Conservation (phyloP, 2,797 vertebrate species). For the Vespertilio murinus region DNA sequence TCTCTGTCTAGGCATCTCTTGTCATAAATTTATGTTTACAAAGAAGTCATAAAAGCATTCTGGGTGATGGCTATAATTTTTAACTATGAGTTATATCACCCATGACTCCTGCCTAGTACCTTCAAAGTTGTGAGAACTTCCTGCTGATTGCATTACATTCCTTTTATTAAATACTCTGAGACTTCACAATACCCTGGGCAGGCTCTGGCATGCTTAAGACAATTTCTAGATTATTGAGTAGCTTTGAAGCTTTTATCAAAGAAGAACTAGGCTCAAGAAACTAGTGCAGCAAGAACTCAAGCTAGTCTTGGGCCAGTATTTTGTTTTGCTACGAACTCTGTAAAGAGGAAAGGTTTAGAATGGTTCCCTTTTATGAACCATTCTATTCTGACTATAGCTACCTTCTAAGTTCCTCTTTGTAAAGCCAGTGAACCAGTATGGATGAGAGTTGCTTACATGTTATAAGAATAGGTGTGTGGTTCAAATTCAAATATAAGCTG, state of each 20-base stretch:
- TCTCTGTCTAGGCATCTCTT: background rate
- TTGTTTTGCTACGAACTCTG: background rate
- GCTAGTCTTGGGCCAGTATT: background rate
- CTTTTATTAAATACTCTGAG: constrained; percentile 19
- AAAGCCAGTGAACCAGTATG: constrained; percentile 22
- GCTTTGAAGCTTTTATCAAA: background rate
- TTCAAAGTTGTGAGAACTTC: constrained; percentile 1
- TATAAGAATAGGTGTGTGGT: background rate
- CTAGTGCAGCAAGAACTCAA: background rate
- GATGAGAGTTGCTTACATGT: background rate
- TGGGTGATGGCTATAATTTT: constrained; percentile 38
- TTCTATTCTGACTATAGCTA: constrained; percentile 23
- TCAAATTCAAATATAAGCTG: constrained; percentile 34
- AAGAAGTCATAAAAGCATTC: constrained; percentile 50
- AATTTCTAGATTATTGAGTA: background rate
- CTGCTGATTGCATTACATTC: background rate
- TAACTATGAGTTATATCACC: background rate
- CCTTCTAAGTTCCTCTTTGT: background rate
- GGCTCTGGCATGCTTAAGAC: background rate
- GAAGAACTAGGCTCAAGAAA: background rate
- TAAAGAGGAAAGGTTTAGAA: background rate
- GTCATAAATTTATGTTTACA: constrained; percentile 38
- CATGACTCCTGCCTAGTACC: background rate
- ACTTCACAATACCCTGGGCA: background rate
- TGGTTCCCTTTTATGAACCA: constrained; percentile 26